Conservation (phyloP, 64 coral and sea anemone genomes). For the Porites lutea region DNA sequence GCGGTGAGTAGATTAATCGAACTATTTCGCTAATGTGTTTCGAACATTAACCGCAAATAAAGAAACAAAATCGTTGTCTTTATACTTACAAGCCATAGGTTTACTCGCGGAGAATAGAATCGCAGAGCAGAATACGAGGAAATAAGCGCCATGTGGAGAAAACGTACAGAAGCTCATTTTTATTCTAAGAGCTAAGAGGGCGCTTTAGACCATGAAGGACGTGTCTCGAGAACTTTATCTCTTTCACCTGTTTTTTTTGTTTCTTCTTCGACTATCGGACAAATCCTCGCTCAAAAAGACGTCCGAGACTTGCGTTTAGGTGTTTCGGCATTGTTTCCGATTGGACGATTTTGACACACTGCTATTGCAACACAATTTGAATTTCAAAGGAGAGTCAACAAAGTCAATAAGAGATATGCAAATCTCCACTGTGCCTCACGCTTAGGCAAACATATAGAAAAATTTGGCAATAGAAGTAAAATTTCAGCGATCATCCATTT, state of each 20-base stretch:
- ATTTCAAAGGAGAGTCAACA: conserved; percentile 57
- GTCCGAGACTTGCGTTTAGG: conserved; percentile 27
- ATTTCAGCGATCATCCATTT: background rate
- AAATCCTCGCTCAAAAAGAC: conserved; percentile 26
- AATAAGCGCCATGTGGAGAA: background rate
- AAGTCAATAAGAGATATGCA: conserved; percentile 49
- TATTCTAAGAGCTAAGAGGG: background rate
- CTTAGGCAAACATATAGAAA: conserved; percentile 1
- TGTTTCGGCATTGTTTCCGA: background rate
- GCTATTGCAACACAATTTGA: conserved; percentile 26
- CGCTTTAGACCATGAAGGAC: conserved; percentile 9
- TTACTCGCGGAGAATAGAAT: background rate
- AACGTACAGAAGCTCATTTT: background rate
- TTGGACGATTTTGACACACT: conserved; percentile 29
- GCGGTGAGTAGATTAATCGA: conserved; percentile 4
- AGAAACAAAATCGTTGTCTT: background rate
- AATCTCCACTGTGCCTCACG: conserved; percentile 1
- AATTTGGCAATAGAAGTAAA: background rate
- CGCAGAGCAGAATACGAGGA: conserved; percentile 5
- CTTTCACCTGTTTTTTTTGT: conserved; percentile 6
- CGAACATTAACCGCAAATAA: conserved; percentile 15
- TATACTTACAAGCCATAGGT: conserved; percentile 43
- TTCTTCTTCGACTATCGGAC: background rate
- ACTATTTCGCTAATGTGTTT: conserved; percentile 23
- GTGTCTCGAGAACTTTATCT: background rate